Percentiles rank a stretch among this genome's conserved stretches.
phyloP scores from a whole-genome alignment of 1,140 invertebrate species.

The Drosophila bipectinata region DNA sequence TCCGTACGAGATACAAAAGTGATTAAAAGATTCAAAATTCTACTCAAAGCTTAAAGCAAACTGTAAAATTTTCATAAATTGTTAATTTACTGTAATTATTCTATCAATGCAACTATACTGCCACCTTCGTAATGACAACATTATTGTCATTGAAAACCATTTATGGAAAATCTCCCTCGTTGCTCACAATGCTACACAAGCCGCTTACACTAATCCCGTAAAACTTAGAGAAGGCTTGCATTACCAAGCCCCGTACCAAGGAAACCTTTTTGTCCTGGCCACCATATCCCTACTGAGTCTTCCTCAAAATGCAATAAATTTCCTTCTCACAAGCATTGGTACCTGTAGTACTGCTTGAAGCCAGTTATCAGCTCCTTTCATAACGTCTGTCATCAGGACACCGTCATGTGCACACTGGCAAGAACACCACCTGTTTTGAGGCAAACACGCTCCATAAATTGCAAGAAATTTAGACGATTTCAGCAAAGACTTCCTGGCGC shows the following conservation, averaged over 20 bases:
- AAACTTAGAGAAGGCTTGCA: neutral
- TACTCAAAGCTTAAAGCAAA: no score
- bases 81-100: no score
- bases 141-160: neutral
- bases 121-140: neutral
- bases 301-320: conserved; percentile 52
- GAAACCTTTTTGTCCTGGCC: conserved; percentile 6
- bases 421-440: conserved; percentile 2
- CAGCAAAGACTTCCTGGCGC: conserved; percentile 24
- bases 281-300: conserved; percentile 13
- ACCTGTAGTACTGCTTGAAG: conserved; percentile 56
- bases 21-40: no score
- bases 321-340: neutral
- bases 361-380: conserved; percentile 50
- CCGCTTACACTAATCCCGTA: conserved; percentile 16
- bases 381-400: conserved; percentile 53
- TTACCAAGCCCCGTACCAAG: conserved; percentile 5
- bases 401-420: conserved; percentile 6
- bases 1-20: no score
- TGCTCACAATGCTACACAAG: neutral
- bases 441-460: conserved; percentile 54
- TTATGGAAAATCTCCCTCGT: neutral
- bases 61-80: no score
- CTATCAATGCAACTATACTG: no score
- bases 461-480: conserved; percentile 68